Evolutionary conservation across 2,797 vertebrate genomes (phyloP), one percentile per base, ranked within the genome.

Genomic region (Mormyrops attenuatus): DNA sequence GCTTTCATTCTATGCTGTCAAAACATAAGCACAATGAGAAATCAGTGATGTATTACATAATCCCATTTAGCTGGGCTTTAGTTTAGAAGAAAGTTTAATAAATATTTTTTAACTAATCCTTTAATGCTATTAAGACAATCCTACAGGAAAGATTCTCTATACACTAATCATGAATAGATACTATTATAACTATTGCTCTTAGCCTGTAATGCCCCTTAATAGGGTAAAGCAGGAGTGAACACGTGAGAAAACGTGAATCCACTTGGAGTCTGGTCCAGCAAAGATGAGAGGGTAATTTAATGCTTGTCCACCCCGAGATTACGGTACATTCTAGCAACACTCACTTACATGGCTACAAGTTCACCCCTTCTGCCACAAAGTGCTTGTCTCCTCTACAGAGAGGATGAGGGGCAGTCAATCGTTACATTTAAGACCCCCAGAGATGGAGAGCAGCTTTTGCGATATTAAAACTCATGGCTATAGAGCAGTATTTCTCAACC

Each of bases 241-340:
- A n/a, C 6, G 7, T 47, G 15, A 80, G 41, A 41, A n/a, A 47
- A 44, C 41, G 38, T 9, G 38, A 80, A 80, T 80, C 3, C 73
- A 44, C 0, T 98, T 98, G 82, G 98, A 99, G 91, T 99, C 98
- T 99, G 89, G 89, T 92, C 90, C 30, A 73, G 66, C 20, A n/a
- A 20, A 80, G 73, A 80, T 44, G 73, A 13, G 38, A 44, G 7
- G 73, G 15, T n/a, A 47, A 80, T 11, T 47, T 20, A n/a, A 44
- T 1, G 38, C 73, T 9, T n/a, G 73, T 80, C 73, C 7, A 47
- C 73, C 41, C 73, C n/a, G 1, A 30, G 44, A 87, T 41, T 57
- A 55, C 26, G 50, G 15, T 52, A 87, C 85, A 60, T 87, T 26
- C 13, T n/a, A 30, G 49, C 26, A 86, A n/a, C 73, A 34, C 41